Conservation (phyloP, 1,140 invertebrate species). For the Sinonovacula constricta region DNA sequence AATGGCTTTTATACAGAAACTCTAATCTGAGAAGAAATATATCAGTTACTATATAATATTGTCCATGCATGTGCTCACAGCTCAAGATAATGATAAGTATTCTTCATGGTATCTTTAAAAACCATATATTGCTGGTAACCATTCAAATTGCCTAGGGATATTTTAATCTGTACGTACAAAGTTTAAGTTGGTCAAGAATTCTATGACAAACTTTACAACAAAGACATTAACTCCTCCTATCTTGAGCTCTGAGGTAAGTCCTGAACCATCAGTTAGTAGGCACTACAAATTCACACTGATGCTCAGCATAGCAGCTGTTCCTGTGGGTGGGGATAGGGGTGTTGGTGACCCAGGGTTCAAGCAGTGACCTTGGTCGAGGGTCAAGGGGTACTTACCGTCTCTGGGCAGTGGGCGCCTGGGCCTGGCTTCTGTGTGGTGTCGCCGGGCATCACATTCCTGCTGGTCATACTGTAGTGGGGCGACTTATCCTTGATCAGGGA, state of each 20-base stretch:
- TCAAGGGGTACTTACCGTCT: slow-evolving; percentile 85
- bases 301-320: not conserved
- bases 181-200: too few relatives aligned
- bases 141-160: too few relatives aligned
- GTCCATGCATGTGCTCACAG: too few relatives aligned
- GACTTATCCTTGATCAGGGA: slow-evolving; percentile 83
- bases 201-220: not conserved
- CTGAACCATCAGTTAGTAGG: not conserved
- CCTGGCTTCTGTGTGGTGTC: slow-evolving; percentile 90
- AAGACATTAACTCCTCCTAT: not conserved
- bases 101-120: too few relatives aligned
- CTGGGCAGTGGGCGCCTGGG: slow-evolving; percentile 93
- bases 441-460: slow-evolving; percentile 86
- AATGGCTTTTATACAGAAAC: too few relatives aligned
- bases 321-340: not conserved
- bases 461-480: slow-evolving; percentile 91
- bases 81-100: too few relatives aligned
- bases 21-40: too few relatives aligned
- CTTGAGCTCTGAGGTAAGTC: not conserved
- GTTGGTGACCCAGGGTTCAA: not conserved
- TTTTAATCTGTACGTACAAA: too few relatives aligned
- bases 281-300: not conserved
- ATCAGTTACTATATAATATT: too few relatives aligned
- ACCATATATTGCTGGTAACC: too few relatives aligned
- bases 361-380: not conserved